Evolutionary conservation across 2,113 vertebrate genomes (phyloP).

Genomic region (Otocyon megalotis): DNA sequence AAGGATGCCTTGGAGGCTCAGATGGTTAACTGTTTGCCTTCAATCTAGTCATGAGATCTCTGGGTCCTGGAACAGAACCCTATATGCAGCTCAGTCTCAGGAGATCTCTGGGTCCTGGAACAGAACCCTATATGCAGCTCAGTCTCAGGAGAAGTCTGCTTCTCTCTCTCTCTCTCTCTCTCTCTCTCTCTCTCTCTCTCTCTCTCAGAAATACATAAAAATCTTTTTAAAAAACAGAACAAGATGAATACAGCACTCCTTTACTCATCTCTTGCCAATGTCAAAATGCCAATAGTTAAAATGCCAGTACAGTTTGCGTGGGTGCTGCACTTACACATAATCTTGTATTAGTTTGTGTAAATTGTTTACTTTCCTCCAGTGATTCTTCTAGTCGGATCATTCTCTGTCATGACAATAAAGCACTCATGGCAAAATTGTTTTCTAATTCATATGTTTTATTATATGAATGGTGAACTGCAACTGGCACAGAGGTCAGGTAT

Average conservation of each 20-base stretch:
- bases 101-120: neutral
- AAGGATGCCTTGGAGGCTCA: neutral
- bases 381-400: neutral
- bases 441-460: neutral
- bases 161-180: neutral
- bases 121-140: neutral
- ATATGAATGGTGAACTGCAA: neutral
- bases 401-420: neutral
- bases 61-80: neutral
- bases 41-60: neutral
- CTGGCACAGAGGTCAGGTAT: neutral
- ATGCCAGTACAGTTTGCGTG: neutral
- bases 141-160: neutral
- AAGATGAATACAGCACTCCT: neutral
- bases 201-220: neutral
- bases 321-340: neutral
- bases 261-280: neutral
- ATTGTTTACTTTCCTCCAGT: neutral
- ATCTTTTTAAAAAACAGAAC: neutral
- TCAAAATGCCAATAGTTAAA: neutral
- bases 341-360: neutral
- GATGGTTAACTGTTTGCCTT: neutral
- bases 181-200: neutral
- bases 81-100: neutral
- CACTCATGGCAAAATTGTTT: neutral